phyloP scores from a whole-genome alignment of 2,113 vertebrate species.

The Microcebus jonahi region DNA sequence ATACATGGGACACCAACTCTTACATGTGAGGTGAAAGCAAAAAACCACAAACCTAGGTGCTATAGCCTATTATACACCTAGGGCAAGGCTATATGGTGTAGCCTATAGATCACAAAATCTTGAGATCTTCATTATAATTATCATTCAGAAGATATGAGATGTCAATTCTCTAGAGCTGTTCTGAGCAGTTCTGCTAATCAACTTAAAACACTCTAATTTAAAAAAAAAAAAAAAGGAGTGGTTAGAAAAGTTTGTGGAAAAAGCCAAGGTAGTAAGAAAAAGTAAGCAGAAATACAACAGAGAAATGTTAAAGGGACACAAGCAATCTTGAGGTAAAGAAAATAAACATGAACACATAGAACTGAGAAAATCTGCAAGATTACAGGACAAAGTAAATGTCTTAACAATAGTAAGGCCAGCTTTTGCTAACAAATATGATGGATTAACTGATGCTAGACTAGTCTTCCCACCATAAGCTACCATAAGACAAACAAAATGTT shows the following conservation, averaged over 20 bases:
- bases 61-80: no score
- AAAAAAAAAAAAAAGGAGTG: neutral
- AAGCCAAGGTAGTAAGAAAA: neutral
- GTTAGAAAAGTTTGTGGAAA: neutral
- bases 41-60: neutral
- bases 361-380: neutral
- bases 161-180: neutral
- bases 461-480: neutral
- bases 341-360: neutral
- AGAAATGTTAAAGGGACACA: neutral
- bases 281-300: constrained; percentile 19
- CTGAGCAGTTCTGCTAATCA: neutral
- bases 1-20: neutral
- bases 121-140: neutral
- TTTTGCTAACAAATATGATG: neutral
- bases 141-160: neutral
- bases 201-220: constrained; percentile 12
- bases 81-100: no score
- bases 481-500: constrained; percentile 9
- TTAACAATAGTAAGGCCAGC: constrained; percentile 2
- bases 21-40: neutral
- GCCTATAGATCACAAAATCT: neutral
- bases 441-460: neutral
- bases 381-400: neutral
- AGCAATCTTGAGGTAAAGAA: constrained; percentile 18